A percentile compares a stretch with the other conserved stretches of the same genome.
phyloP scores from a whole-genome alignment of 2,888 invertebrate genomes.

The Elmis aenea region DNA sequence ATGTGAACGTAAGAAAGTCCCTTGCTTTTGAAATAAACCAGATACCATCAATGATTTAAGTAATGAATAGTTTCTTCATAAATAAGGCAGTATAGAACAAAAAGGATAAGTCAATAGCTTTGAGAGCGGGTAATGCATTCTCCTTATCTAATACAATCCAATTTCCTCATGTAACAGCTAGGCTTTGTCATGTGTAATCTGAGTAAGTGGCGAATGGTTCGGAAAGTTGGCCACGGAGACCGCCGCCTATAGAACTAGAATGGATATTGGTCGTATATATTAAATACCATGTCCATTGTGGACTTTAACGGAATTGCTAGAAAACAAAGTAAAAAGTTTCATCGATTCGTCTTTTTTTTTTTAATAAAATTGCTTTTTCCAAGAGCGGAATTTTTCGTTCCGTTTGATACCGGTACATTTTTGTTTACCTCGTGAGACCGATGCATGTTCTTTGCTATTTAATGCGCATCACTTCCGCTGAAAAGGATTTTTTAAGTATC shows the following conservation, averaged over 20 bases:
- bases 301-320: constrained; percentile 21
- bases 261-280: constrained; percentile 37
- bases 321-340: constrained; percentile 21
- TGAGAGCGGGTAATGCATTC: constrained; percentile 21
- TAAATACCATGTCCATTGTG: constrained; percentile 20
- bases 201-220: constrained; percentile 36
- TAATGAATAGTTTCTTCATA: too few relatives aligned
- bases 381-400: not conserved
- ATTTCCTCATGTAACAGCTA: constrained; percentile 27
- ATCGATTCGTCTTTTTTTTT: constrained; percentile 19
- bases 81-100: too few relatives aligned
- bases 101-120: constrained; percentile 19
- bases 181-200: constrained; percentile 35
- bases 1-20: too few relatives aligned
- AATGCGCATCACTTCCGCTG: not conserved
- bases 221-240: constrained; percentile 31
- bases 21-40: too few relatives aligned
- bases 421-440: not conserved
- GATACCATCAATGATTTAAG: too few relatives aligned
- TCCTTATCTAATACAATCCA: constrained; percentile 31
- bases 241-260: constrained; percentile 28
- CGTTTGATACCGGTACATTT: not conserved
- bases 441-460: not conserved
- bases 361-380: too few relatives aligned
- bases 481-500: constrained; percentile 4